A percentile compares a stretch with the other conserved stretches of the same genome.
These are phyloP conservation scores for Enteromius afrohamiltoni DNA, from an alignment of 2,797 vertebrate genomes.

Conservation along the genomic window DNA sequence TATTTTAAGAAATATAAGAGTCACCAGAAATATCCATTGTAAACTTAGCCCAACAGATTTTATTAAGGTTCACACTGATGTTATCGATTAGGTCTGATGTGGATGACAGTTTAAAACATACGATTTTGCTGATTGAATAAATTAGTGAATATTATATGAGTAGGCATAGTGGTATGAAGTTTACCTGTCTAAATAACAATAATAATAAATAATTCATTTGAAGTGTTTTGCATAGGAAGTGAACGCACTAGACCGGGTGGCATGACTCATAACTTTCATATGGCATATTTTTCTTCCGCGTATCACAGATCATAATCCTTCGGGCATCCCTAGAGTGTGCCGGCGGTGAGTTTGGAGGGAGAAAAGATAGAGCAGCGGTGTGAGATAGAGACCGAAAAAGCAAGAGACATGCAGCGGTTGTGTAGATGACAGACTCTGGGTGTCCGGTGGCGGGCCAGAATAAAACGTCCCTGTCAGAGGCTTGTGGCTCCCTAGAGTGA, in stretches of 20 bases:
- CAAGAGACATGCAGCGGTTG: slow-evolving; percentile 2
- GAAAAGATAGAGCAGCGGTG: slow-evolving; percentile 33
- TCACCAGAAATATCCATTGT: neutral
- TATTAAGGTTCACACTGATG: neutral
- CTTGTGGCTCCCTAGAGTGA: slow-evolving; percentile 71
- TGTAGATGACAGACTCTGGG: slow-evolving; percentile 62
- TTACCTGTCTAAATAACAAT: slow-evolving; percentile 5
- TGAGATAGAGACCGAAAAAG: slow-evolving; percentile 36
- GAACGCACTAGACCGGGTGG: neutral
- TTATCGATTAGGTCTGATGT: neutral
- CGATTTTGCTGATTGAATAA: neutral
- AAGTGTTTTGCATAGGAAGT: neutral
- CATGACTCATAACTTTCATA: neutral
- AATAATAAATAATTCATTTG: neutral
- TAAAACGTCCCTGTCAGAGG: slow-evolving; percentile 77
- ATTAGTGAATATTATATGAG: neutral
- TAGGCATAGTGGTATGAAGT: neutral
- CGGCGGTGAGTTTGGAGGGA: slow-evolving; percentile 29
- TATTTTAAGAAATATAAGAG: neutral
- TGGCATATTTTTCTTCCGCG: neutral
- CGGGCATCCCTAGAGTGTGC: neutral
- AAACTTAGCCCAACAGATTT: neutral
- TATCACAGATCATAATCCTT: slow-evolving; percentile 11
- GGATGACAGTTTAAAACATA: neutral
- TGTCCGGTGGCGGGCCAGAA: slow-evolving; percentile 68